phyloP scores from a whole-genome alignment of 2,888 invertebrate genomes.

The Allolobophora icterica region DNA sequence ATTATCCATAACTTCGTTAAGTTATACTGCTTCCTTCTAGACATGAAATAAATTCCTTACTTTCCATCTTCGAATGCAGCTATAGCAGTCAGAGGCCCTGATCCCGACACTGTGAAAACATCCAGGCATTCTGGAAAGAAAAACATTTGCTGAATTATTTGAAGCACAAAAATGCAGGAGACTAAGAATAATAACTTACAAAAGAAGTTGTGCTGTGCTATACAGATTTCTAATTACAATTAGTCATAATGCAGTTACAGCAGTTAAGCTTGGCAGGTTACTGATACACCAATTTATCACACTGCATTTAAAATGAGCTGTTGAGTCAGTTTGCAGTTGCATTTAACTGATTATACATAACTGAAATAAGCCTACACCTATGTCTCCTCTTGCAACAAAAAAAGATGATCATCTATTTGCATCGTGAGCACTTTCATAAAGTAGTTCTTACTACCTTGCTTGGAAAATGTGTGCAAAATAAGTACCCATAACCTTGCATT shows the following conservation, averaged over 20 bases:
- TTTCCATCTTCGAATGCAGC: constrained; percentile 57
- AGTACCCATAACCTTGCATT: background rate
- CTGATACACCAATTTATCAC: no score
- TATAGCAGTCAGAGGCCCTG: constrained; percentile 60
- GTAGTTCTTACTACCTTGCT: background rate
- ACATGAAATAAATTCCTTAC: constrained; percentile 49
- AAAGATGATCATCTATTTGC: background rate
- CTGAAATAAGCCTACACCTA: background rate
- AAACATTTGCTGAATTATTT: background rate
- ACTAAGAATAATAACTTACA: background rate
- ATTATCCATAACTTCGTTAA: no score
- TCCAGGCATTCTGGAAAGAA: constrained; percentile 53
- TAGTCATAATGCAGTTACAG: no score
- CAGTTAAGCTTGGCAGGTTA: no score
- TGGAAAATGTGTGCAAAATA: background rate
- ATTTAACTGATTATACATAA: background rate
- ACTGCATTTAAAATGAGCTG: background rate
- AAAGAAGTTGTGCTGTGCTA: no score
- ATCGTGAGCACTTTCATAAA: background rate
- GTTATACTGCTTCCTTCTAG: background rate
- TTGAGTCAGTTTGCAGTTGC: background rate
- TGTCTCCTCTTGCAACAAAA: background rate
- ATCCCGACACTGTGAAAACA: constrained; percentile 52
- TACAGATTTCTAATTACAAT: no score
- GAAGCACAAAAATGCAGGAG: background rate